phyloP scores from a whole-genome alignment of 37 sponge, comb jelly and placozoan species.

The Eunapius fragilis region DNA sequence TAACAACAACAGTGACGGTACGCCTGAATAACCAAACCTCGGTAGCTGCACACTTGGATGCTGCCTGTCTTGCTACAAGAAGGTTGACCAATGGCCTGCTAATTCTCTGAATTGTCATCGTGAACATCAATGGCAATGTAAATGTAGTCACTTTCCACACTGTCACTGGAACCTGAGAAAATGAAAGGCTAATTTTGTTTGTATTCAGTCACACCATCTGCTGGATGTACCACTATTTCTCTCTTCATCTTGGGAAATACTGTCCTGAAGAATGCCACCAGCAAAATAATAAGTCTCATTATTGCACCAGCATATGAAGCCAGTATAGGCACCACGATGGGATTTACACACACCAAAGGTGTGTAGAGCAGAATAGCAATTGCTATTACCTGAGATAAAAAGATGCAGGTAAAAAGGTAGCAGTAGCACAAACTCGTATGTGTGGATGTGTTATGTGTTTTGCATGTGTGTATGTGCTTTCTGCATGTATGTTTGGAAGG shows the following conservation, averaged over 20 bases:
- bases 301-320: constrained; percentile 51
- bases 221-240: constrained; percentile 12
- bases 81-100: constrained; percentile 63
- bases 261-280: constrained; percentile 25
- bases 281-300: constrained; percentile 25
- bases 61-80: constrained; percentile 35
- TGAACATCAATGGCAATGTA: constrained; percentile 54
- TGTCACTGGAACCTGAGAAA: constrained; percentile 19
- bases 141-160: constrained; percentile 28
- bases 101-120: constrained; percentile 43
- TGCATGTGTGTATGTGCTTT: too few relatives aligned
- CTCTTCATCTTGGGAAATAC: constrained; percentile 51
- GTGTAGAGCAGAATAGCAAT: constrained; percentile 58
- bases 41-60: constrained; percentile 22
- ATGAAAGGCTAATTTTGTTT: neutral
- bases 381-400: constrained; percentile 39
- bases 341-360: constrained; percentile 35
- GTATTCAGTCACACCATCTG: neutral
- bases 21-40: too few relatives aligned
- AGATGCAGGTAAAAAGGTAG: neutral
- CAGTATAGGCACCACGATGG: constrained; percentile 54
- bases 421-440: too few relatives aligned
- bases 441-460: too few relatives aligned
- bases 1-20: too few relatives aligned
- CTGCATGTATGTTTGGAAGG: too few relatives aligned